Evolutionary conservation across 2,888 invertebrate genomes (phyloP).

Genomic region (Acleris holmiana): DNA sequence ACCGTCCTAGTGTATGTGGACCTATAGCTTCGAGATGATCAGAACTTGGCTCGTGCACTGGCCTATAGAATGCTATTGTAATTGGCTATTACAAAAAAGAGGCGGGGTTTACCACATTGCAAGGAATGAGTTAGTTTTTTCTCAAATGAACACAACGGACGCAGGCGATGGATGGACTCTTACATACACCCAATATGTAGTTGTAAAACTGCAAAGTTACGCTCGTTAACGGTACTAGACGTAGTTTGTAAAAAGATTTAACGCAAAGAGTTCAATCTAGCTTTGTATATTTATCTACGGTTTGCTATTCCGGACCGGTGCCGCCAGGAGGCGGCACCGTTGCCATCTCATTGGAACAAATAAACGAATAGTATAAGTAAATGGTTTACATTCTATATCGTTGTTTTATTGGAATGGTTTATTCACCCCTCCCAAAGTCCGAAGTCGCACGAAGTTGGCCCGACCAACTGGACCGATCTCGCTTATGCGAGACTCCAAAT

Average conservation of each 20-base stretch:
- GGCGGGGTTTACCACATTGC: too few species aligned
- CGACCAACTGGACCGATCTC: neutral
- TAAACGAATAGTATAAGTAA: slow-evolving; percentile 59
- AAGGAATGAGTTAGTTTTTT: too few species aligned
- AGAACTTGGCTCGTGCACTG: too few species aligned
- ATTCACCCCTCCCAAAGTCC: neutral
- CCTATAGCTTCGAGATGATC: too few species aligned
- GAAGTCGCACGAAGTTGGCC: neutral
- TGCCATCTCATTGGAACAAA: slow-evolving; percentile 50
- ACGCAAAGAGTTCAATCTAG: slow-evolving; percentile 49
- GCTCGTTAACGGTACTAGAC: slow-evolving; percentile 20
- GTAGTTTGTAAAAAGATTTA: slow-evolving; percentile 52
- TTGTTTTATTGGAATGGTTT: slow-evolving; percentile 45
- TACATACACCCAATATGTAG: too few species aligned
- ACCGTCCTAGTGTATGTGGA: too few species aligned
- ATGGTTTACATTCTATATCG: slow-evolving; percentile 66
- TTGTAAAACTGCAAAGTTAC: slow-evolving; percentile 20
- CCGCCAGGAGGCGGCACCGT: slow-evolving; percentile 43
- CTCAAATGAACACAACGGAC: too few species aligned
- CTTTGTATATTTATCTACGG: slow-evolving; percentile 66
- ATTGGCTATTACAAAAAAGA: too few species aligned
- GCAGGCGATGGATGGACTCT: too few species aligned
- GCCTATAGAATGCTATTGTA: too few species aligned
- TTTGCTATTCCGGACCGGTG: slow-evolving; percentile 43
- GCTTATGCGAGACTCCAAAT: too few species aligned